Base-by-base conservation (phyloP, 2,113 vertebrate genomes). In the Arothron firmamentum region DNA sequence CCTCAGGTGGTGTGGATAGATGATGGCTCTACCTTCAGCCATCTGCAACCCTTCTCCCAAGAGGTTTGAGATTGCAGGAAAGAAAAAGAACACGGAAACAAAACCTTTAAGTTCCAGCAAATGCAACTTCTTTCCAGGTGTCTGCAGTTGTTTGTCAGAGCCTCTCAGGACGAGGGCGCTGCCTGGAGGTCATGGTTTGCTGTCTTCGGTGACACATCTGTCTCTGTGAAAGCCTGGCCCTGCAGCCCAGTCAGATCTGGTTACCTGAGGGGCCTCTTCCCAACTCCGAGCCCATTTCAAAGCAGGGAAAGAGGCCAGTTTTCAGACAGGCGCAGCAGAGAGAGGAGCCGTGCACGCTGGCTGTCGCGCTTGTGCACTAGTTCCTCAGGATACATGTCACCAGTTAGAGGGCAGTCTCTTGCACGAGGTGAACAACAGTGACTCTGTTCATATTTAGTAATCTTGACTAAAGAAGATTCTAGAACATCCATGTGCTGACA, bases 201-300 rank as follows among this genome's bases (percentile, higher is more conserved):
- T 66, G 71, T 80, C 75, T 74, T 77, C 65, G 74, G 54, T 73
- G 82, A 75, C 77, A 80, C 74, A 74, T 83, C 59, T 63, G 60
- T 81, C 74, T 82, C 58, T 73, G 51, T 72, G 47, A 62, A 67
- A 77, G 48, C 52, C 13, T 50, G 66, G 42, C 60, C 70, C 70
- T 50, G 59, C 72, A 58, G 68, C 59, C 70, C 62, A 62, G 70
- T 51, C 43, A 19, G 69, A 63, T 87, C 77, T 58, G 68, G 71
- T 85, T 87, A 84, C 79, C 72, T 79, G 74, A 70, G 68, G 70
- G 74, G 70, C 69, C 85, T 78, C 73, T 52, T 53, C 47, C 19
- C 0, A 57, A 65, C 66, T 67, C 68, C 31, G 61, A 71, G 72
- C 48, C 45, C 67, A 55, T 74, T 78, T 82, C 67, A 67, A 80